Conservation (phyloP, 2,797 vertebrate species). For the Pogoniulus pusillus region DNA sequence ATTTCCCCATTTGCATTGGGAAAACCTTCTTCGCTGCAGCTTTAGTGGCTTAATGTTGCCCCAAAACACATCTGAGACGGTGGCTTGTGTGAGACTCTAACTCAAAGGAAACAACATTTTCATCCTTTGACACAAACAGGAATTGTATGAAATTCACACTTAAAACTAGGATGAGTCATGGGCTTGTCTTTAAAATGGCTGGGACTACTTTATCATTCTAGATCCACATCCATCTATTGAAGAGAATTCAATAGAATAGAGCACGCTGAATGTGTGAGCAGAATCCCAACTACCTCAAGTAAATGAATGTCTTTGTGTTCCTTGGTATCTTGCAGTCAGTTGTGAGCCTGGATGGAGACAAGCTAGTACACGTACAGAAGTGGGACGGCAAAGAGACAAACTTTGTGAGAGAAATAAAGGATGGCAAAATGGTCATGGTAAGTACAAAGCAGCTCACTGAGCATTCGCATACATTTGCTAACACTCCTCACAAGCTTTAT, state of each 20-base stretch:
- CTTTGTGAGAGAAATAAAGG: conserved; percentile 89
- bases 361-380: conserved; percentile 91
- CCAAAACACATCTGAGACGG: background rate
- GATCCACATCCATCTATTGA: conserved; percentile 27
- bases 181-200: conserved; percentile 16
- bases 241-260: conserved; percentile 21
- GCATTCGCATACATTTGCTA: accelerated
- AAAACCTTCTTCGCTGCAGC: background rate
- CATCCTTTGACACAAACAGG: background rate
- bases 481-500: background rate
- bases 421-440: conserved; percentile 91
- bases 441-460: conserved; percentile 45
- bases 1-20: background rate
- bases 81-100: background rate
- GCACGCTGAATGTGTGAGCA: background rate
- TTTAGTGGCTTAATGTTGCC: background rate
- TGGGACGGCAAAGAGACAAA: conserved; percentile 94
- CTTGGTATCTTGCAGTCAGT: conserved; percentile 81
- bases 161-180: background rate
- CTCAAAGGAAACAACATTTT: background rate
- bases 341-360: conserved; percentile 86
- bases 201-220: conserved; percentile 39
- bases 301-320: conserved; percentile 45
- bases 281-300: conserved; percentile 27
- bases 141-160: background rate